Evolutionary conservation across 2,113 vertebrate species (phyloP).

Genomic region (Percina caprodes): DNA sequence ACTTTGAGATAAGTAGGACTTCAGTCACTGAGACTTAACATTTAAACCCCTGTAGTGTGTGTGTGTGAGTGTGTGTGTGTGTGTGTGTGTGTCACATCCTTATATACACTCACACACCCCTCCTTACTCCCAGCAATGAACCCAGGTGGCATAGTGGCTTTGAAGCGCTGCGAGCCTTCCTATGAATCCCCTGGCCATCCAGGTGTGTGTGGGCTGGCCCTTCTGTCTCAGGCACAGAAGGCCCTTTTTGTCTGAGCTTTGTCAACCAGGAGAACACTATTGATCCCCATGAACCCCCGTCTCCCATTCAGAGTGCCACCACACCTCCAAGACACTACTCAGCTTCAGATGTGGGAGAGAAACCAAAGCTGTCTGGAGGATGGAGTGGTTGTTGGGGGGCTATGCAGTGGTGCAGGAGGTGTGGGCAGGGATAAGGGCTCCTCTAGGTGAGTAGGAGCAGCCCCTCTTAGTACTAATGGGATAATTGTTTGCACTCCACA

Average conservation of each 20-base stretch:
- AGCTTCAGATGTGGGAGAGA: slow-evolving; percentile 89
- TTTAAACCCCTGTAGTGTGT: slow-evolving; percentile 66
- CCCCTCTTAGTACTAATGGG: slow-evolving; percentile 91
- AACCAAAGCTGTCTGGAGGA: slow-evolving; percentile 83
- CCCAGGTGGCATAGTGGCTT: slow-evolving; percentile 83
- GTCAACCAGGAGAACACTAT: slow-evolving; percentile 90
- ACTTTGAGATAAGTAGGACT: slow-evolving; percentile 73
- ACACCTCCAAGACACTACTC: slow-evolving; percentile 85
- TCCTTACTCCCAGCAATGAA: slow-evolving; percentile 55
- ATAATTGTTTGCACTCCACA: slow-evolving; percentile 95
- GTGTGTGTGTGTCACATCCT: slow-evolving; percentile 39
- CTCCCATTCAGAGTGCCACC: slow-evolving; percentile 67
- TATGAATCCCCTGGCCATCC: slow-evolving; percentile 81
- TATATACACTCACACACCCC: slow-evolving; percentile 29
- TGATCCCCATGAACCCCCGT: slow-evolving; percentile 87
- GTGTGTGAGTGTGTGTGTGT: slow-evolving; percentile 45
- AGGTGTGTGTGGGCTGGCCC: slow-evolving; percentile 95
- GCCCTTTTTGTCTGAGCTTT: slow-evolving; percentile 92
- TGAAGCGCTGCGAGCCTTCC: slow-evolving; percentile 76
- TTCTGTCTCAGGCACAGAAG: slow-evolving; percentile 88
- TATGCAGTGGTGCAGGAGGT: slow-evolving; percentile 60
- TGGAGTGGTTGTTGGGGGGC: slow-evolving; percentile 6
- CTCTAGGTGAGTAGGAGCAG: slow-evolving; percentile 87
- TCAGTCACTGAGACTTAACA: slow-evolving; percentile 66
- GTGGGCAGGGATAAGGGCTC: slow-evolving; percentile 86